Conservation (phyloP, 2,888 invertebrate species). For the Mesochorus sp. region DNA sequence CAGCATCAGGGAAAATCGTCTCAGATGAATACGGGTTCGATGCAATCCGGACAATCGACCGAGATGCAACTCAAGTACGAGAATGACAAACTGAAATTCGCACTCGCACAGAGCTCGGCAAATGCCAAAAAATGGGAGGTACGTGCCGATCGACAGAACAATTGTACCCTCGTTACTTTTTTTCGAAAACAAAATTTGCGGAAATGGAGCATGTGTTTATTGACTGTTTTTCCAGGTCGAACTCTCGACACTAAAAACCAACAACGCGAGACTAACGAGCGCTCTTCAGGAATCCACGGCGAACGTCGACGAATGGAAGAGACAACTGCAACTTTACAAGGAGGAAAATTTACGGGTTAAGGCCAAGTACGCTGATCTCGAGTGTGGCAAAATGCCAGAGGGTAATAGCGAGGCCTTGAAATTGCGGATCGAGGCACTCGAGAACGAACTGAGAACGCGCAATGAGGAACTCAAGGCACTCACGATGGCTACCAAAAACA, state of each 20-base stretch:
- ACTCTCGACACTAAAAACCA: slow-evolving; percentile 96
- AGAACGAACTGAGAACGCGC: slow-evolving; percentile 91
- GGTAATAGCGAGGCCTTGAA: slow-evolving; percentile 85
- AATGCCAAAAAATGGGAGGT: slow-evolving; percentile 99
- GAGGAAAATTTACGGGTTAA: slow-evolving; percentile 94
- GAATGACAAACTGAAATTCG: slow-evolving; percentile 97
- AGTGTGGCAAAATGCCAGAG: slow-evolving; percentile 85
- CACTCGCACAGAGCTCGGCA: slow-evolving; percentile 97
- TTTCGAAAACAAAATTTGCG: neutral
- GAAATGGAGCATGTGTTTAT: slow-evolving; percentile 3
- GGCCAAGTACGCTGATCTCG: slow-evolving; percentile 87
- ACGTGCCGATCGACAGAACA: slow-evolving; percentile 24
- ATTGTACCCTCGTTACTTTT: neutral
- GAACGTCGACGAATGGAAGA: slow-evolving; percentile 99
- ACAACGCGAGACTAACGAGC: slow-evolving; percentile 96
- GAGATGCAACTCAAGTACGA: slow-evolving; percentile 98
- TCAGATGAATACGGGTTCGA: slow-evolving; percentile 71
- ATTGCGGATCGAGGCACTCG: slow-evolving; percentile 91
- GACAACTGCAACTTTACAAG: slow-evolving; percentile 95
- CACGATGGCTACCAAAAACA: slow-evolving; percentile 81
- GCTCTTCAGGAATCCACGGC: slow-evolving; percentile 97
- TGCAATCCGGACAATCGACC: slow-evolving; percentile 81
- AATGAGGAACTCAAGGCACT: slow-evolving; percentile 90
- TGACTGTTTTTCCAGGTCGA: slow-evolving; percentile 86
- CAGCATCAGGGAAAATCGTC: slow-evolving; percentile 84